These are phyloP conservation scores for Drosophila monieri DNA, from an alignment of 2,888 invertebrate genomes.

Conservation along the genomic window DNA sequence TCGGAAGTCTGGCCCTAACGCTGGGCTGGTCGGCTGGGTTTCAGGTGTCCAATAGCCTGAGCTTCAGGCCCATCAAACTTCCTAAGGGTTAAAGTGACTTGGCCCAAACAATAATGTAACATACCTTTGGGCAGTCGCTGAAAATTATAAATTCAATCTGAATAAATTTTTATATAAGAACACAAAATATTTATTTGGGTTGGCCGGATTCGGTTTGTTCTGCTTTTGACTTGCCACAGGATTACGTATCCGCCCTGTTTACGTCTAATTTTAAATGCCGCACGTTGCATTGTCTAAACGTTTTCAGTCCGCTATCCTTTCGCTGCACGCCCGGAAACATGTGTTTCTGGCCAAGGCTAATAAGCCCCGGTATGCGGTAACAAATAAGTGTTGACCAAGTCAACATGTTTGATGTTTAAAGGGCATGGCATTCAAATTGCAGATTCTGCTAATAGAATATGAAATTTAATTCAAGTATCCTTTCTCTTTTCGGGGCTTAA, in stretches of 20 bases:
- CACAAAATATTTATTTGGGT: constrained; percentile 4
- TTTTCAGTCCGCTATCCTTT: background rate
- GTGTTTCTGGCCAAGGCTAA: constrained; percentile 27
- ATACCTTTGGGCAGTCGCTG: constrained; percentile 28
- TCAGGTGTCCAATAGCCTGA: constrained; percentile 47
- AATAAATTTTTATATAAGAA: constrained; percentile 16
- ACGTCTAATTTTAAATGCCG: constrained; percentile 40
- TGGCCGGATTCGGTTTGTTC: constrained; percentile 12
- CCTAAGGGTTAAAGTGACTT: constrained; percentile 27
- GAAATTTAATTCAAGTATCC: too few relatives aligned
- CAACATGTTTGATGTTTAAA: background rate
- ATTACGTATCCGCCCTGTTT: constrained; percentile 33
- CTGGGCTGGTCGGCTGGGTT: constrained; percentile 62
- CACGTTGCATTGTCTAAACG: constrained; percentile 41
- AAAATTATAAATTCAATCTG: constrained; percentile 7
- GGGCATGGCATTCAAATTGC: too few relatives aligned
- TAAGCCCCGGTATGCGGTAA: background rate
- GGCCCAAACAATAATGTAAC: constrained; percentile 4
- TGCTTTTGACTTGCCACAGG: constrained; percentile 38
- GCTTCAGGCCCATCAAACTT: constrained; percentile 15
- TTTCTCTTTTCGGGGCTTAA: too few relatives aligned
- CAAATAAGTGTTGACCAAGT: background rate
- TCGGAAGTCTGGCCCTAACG: constrained; percentile 59
- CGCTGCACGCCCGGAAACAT: constrained; percentile 42
- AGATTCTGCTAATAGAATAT: too few relatives aligned